These are phyloP conservation scores for Sminthurides bifidus DNA, from an alignment of 1,140 invertebrate species.

Conservation along the genomic window DNA sequence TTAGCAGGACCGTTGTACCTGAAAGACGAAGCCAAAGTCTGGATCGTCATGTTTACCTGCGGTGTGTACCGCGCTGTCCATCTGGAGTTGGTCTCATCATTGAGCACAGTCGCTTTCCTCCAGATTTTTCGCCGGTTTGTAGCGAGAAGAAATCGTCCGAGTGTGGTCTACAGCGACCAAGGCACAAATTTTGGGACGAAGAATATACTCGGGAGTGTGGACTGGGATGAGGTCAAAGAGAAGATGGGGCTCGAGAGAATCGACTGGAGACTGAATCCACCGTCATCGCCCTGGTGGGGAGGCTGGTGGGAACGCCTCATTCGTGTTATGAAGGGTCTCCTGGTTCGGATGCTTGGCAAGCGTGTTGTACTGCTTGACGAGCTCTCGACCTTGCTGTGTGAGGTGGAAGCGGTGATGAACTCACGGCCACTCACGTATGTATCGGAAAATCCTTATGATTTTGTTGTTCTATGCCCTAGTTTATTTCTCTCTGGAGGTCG, in stretches of 20 bases:
- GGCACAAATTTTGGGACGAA: constrained; percentile 30
- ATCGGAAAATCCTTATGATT: constrained; percentile 32
- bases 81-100: constrained; percentile 30
- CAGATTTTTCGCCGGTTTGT: constrained; percentile 30
- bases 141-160: constrained; percentile 20
- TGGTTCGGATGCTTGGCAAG: constrained; percentile 29
- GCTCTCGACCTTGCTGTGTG: constrained; percentile 34
- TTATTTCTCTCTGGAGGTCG: constrained; percentile 21
- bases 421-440: constrained; percentile 34
- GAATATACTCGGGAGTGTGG: too few species aligned
- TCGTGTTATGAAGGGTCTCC: constrained; percentile 24
- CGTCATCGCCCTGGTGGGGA: background rate
- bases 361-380: constrained; percentile 33
- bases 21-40: constrained; percentile 31
- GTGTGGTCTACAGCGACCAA: constrained; percentile 30
- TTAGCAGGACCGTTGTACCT: constrained; percentile 33
- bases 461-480: constrained; percentile 28
- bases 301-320: background rate
- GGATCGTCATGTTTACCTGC: constrained; percentile 37
- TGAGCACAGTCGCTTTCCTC: constrained; percentile 29
- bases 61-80: constrained; percentile 38
- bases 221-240: background rate
- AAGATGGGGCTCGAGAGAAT: background rate
- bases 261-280: background rate
- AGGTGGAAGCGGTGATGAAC: constrained; percentile 35